phyloP scores from a whole-genome alignment of 2,888 invertebrate species.

The Polia nebulosa region DNA sequence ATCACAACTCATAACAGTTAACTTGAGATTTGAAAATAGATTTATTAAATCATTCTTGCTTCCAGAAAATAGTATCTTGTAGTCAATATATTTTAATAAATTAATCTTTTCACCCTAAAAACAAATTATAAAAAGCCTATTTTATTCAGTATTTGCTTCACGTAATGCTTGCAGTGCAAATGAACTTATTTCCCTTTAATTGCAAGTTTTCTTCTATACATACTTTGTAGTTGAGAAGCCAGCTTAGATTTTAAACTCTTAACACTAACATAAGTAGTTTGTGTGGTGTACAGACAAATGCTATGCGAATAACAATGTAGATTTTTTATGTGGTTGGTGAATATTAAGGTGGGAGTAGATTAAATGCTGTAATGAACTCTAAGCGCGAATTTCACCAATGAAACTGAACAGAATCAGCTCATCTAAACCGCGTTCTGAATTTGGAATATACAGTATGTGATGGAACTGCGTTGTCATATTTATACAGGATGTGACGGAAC shows the following conservation, averaged over 20 bases:
- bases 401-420: too few relatives aligned
- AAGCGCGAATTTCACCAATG: too few relatives aligned
- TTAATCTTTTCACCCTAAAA: slow-evolving; percentile 4
- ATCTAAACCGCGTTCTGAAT: too few relatives aligned
- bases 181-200: slow-evolving; percentile 7
- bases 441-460: too few relatives aligned
- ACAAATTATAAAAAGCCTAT: neutral
- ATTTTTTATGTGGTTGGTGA: neutral
- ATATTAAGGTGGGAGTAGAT: too few relatives aligned
- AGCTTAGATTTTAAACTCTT: slow-evolving; percentile 33
- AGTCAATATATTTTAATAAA: neutral
- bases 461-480: too few relatives aligned
- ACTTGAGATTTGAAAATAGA: too few relatives aligned
- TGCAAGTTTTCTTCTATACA: slow-evolving; percentile 29
- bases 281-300: slow-evolving; percentile 35
- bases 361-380: too few relatives aligned
- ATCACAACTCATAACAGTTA: too few relatives aligned
- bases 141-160: slow-evolving; percentile 29
- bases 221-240: slow-evolving; percentile 38
- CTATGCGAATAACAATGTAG: neutral
- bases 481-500: too few relatives aligned
- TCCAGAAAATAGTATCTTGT: too few relatives aligned
- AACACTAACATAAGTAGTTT: slow-evolving; percentile 53
- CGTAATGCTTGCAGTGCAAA: slow-evolving; percentile 56
- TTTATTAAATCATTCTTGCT: too few relatives aligned